Percentiles rank a stretch among this genome's conserved stretches.
phyloP scores from a whole-genome alignment of 1,140 invertebrate species.

The Muscidifurax raptorellus region DNA sequence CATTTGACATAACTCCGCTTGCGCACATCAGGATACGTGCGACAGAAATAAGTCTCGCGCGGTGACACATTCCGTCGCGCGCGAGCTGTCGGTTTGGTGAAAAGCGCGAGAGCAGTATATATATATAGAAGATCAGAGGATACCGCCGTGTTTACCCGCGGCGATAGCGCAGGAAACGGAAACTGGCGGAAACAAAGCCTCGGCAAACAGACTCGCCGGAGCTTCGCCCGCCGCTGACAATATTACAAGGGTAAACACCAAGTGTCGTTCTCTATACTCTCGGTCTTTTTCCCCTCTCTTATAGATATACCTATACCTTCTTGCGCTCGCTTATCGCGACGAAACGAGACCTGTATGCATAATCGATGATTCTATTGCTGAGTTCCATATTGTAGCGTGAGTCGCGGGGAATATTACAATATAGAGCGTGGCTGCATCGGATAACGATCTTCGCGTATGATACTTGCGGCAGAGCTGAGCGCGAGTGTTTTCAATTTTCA shows the following conservation, averaged over 20 bases:
- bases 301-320: too few relatives aligned
- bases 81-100: constrained; percentile 29
- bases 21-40: constrained; percentile 48
- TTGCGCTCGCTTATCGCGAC: neutral
- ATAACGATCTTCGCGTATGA: neutral
- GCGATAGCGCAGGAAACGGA: constrained; percentile 72
- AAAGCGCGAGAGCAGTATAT: constrained; percentile 37
- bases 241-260: constrained; percentile 67
- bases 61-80: constrained; percentile 52
- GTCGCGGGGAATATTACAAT: too few relatives aligned
- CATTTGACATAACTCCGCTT: constrained; percentile 46
- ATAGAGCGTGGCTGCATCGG: neutral
- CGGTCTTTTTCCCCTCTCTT: neutral
- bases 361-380: constrained; percentile 21
- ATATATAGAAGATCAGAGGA: constrained; percentile 61
- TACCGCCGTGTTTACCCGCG: constrained; percentile 65
- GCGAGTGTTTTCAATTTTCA: constrained; percentile 12
- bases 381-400: too few relatives aligned
- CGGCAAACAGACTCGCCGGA: constrained; percentile 65
- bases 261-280: constrained; percentile 58
- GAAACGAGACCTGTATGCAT: constrained; percentile 39
- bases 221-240: constrained; percentile 53
- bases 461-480: neutral
- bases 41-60: constrained; percentile 33
- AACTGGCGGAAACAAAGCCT: constrained; percentile 74